Percentiles rank a stretch among this genome's conserved stretches.
phyloP scores from a whole-genome alignment of 1,140 invertebrate species.

The Pseudomyrmex pallidus region DNA sequence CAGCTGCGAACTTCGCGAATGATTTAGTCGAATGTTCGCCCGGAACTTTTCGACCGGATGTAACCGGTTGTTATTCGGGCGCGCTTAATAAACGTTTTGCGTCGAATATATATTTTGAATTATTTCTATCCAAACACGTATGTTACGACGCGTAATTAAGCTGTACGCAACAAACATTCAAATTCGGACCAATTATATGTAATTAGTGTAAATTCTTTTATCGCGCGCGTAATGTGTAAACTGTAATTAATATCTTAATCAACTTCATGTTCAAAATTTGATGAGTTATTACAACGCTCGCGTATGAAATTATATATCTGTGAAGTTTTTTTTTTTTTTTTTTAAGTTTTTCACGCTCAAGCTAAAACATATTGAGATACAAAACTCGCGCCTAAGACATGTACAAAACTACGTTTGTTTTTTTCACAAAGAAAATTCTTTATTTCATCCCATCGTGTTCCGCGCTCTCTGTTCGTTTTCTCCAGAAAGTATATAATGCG shows the following conservation, averaged over 20 bases:
- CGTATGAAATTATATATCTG: too few relatives aligned
- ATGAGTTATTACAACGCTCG: too few relatives aligned
- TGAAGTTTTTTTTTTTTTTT: too few relatives aligned
- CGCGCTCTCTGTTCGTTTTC: not conserved
- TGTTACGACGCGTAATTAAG: not conserved
- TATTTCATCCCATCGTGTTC: too few relatives aligned
- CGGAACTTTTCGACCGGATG: slow-evolving; percentile 42
- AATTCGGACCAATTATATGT: too few relatives aligned
- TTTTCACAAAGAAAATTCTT: not conserved
- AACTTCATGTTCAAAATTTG: not conserved
- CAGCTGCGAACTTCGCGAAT: slow-evolving; percentile 31
- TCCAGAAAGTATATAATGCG: not conserved
- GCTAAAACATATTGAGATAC: too few relatives aligned
- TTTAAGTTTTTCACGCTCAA: too few relatives aligned
- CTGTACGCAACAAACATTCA: too few relatives aligned
- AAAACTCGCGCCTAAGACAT: too few relatives aligned
- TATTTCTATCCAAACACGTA: not conserved
- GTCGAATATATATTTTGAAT: not conserved
- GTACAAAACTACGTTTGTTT: not conserved
- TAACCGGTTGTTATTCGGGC: slow-evolving; percentile 5
- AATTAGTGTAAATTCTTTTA: too few relatives aligned
- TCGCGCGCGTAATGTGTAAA: too few relatives aligned
- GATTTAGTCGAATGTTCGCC: slow-evolving; percentile 40
- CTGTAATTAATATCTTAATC: not conserved
- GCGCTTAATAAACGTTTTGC: not conserved